Evolutionary conservation across 2,888 invertebrate genomes (phyloP).

Genomic region (Leptothorax acervorum): DNA sequence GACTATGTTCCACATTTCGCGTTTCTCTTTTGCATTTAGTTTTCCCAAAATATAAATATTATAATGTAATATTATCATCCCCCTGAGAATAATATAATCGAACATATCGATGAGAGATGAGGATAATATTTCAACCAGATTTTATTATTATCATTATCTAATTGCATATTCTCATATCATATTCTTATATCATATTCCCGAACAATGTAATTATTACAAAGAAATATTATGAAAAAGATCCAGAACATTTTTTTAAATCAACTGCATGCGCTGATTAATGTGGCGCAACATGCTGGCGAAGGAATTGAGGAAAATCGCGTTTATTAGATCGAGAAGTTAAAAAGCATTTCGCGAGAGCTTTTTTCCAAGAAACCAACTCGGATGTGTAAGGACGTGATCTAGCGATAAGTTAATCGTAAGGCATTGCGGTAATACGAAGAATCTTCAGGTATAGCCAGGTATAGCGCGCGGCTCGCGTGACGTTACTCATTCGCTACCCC

Average conservation of each 20-base stretch:
- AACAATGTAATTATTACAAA: neutral
- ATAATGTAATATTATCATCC: neutral
- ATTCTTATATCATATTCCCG: neutral
- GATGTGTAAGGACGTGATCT: conserved; percentile 33
- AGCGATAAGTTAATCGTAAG: conserved; percentile 46
- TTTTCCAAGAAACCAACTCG: conserved; percentile 36
- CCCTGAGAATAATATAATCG: conserved; percentile 13
- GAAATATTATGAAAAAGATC: neutral
- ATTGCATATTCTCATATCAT: neutral
- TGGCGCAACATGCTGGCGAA: neutral
- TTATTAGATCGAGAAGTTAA: conserved; percentile 25
- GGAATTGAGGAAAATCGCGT: conserved; percentile 1
- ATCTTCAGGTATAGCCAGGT: conserved; percentile 52
- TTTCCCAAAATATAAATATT: neutral
- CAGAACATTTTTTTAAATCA: neutral
- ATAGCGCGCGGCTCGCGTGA: conserved; percentile 45
- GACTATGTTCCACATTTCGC: neutral
- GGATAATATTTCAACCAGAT: neutral
- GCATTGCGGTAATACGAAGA: conserved; percentile 50
- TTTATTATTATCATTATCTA: neutral
- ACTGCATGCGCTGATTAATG: neutral
- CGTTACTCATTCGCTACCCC: conserved; percentile 41
- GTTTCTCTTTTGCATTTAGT: neutral
- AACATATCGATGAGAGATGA: neutral
- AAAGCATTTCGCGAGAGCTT: conserved; percentile 21